These are phyloP conservation scores for Incurvaria masculella DNA, from an alignment of 2,888 invertebrate species.

Conservation along the genomic window DNA sequence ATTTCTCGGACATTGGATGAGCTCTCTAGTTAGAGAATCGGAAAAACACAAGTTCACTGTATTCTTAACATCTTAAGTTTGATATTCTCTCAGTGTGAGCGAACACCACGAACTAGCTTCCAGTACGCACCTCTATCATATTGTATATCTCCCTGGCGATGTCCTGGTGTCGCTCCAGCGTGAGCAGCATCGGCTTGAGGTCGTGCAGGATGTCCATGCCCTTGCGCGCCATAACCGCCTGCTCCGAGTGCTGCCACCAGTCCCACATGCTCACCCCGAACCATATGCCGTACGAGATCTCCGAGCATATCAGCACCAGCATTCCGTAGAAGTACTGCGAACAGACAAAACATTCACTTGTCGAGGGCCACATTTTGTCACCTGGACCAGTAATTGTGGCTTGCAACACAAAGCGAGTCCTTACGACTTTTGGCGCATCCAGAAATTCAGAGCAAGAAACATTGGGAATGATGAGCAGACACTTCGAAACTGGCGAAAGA, in stretches of 20 bases:
- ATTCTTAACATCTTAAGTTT: too few relatives aligned
- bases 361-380: neutral
- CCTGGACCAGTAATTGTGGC: too few relatives aligned
- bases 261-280: slow-evolving; percentile 41
- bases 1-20: too few relatives aligned
- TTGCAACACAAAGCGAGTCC: too few relatives aligned
- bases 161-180: slow-evolving; percentile 40
- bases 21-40: too few relatives aligned
- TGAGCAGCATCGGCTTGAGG: slow-evolving; percentile 46
- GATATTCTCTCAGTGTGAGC: too few relatives aligned
- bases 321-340: slow-evolving; percentile 38
- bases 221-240: slow-evolving; percentile 45
- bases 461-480: too few relatives aligned
- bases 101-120: too few relatives aligned
- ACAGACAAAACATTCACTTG: neutral
- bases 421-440: too few relatives aligned
- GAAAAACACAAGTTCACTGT: too few relatives aligned
- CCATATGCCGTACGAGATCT: slow-evolving; percentile 48
- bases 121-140: slow-evolving; percentile 36
- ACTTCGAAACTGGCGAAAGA: too few relatives aligned
- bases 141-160: slow-evolving; percentile 39
- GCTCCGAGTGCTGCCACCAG: slow-evolving; percentile 44
- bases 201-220: slow-evolving; percentile 45
- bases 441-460: too few relatives aligned
- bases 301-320: slow-evolving; percentile 36